Percentiles rank a stretch among this genome's conserved stretches.
These are phyloP conservation scores for Garrulus glandarius DNA, from an alignment of 2,797 vertebrate genomes.

Conservation along the genomic window DNA sequence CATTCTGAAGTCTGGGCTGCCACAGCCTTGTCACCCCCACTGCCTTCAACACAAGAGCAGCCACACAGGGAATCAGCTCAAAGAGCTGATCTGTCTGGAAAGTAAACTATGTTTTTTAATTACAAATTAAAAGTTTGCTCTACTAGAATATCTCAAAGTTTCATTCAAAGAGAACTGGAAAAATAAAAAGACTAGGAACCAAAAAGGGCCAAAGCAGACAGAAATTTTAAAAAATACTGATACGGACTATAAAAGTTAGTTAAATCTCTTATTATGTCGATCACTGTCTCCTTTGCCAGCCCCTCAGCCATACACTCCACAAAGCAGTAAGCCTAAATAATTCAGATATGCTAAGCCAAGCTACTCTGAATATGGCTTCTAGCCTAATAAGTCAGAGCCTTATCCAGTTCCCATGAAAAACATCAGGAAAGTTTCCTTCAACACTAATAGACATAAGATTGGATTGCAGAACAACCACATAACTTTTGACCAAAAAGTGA, in stretches of 20 bases:
- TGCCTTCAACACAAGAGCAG: background rate
- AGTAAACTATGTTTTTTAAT: background rate
- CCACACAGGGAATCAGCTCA: background rate
- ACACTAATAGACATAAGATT: background rate
- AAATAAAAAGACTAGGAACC: background rate
- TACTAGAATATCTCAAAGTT: background rate
- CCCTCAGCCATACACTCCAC: background rate
- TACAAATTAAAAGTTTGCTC: background rate
- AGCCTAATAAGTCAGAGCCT: slow-evolving; percentile 1
- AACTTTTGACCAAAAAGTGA: slow-evolving; percentile 38
- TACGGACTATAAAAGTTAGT: background rate
- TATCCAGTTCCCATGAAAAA: slow-evolving; percentile 49
- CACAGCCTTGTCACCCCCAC: background rate
- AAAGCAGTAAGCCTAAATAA: background rate
- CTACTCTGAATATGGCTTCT: background rate
- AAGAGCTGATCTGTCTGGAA: background rate
- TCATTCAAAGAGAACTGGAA: background rate
- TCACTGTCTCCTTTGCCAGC: background rate
- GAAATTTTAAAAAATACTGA: background rate
- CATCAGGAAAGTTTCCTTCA: slow-evolving; percentile 20
- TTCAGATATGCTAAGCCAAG: slow-evolving; percentile 22
- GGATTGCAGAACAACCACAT: background rate
- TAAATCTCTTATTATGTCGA: background rate
- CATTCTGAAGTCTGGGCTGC: background rate
- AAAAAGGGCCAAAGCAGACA: background rate